Base-by-base conservation (phyloP, 2,797 vertebrate genomes). In the Protosalanx chinensis region DNA sequence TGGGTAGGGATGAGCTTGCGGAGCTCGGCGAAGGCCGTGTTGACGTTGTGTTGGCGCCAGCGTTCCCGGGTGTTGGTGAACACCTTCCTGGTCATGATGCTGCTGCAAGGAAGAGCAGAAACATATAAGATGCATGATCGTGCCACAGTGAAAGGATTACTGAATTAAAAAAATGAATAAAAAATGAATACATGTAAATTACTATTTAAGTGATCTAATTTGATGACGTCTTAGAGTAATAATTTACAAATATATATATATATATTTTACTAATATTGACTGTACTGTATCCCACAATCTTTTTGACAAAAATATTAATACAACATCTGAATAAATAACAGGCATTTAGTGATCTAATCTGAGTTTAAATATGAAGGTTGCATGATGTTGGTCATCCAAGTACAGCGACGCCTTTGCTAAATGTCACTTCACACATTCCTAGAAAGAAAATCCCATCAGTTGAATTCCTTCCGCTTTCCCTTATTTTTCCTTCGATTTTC, bases 21-120 rank as follows among this genome's bases (percentile, higher is more conserved):
- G 74, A 99, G 93, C 83, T 95, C 98, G 1, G 97, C 93, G 20
- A 99, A 99, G 77, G 97, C 97, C 0, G 92, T 95, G 90, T 98
- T 99, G 74, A 99, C 97, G 2, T 97, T 98, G 86, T 98, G 97
- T 87, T 99, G 97, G 76, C 97, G 94, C 97, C 97, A 98, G 35
- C 95, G 92, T 88, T 99, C 97, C 78, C 96, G 91, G 1, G 93
- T 96, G 86, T 96, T 98, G 71, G 95, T 96, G 90, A 98, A 95
- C 88, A 98, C 93, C 90, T 97, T 98, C 75, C 95, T 94, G 79
- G 96, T 97, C 97, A 98, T 98, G 82, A 69, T 88, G 84, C 64
- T 23, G 53, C 27, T 58, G 67, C 18, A 37, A 15, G 16, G 32
- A 16, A 64, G 32, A 37, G 18, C 4, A 33, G 18, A 35, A 32